Evolutionary conservation across 2,797 vertebrate species (phyloP).

Genomic region (Pantherophis vulpinus): DNA sequence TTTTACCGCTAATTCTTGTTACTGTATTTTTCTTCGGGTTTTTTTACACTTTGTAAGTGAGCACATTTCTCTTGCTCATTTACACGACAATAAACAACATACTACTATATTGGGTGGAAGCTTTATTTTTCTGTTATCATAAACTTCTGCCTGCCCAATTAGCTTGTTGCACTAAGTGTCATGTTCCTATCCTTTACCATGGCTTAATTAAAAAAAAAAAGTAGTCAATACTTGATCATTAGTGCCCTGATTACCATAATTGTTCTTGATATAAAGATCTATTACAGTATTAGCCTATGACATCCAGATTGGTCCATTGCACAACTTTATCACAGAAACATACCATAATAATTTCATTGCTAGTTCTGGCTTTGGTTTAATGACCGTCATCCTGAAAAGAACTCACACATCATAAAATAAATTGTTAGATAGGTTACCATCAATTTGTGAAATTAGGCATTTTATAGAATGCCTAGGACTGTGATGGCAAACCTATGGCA

Average conservation of each 20-base stretch:
- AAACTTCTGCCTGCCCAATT: neutral
- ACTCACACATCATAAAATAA: neutral
- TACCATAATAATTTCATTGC: neutral
- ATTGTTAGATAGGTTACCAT: neutral
- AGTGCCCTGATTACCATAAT: neutral
- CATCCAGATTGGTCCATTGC: neutral
- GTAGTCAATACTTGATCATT: neutral
- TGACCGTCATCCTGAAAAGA: neutral
- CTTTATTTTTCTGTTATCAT: neutral
- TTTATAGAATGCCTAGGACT: neutral
- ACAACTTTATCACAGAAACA: neutral
- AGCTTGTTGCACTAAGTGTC: neutral
- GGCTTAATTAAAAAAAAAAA: neutral
- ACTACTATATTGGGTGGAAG: accelerated
- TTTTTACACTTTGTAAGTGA: neutral
- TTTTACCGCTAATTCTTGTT: neutral
- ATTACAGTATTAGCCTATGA: neutral
- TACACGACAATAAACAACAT: neutral
- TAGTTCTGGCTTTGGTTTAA: neutral
- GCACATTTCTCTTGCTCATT: neutral
- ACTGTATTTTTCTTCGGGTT: neutral
- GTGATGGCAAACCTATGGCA: too few species aligned
- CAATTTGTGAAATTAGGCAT: neutral
- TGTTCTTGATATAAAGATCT: neutral
- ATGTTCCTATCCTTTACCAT: too few species aligned